Percentiles rank a stretch among this genome's conserved stretches.
Evolutionary conservation across 2,113 vertebrate species (phyloP).

Genomic region (Poecile atricapillus): DNA sequence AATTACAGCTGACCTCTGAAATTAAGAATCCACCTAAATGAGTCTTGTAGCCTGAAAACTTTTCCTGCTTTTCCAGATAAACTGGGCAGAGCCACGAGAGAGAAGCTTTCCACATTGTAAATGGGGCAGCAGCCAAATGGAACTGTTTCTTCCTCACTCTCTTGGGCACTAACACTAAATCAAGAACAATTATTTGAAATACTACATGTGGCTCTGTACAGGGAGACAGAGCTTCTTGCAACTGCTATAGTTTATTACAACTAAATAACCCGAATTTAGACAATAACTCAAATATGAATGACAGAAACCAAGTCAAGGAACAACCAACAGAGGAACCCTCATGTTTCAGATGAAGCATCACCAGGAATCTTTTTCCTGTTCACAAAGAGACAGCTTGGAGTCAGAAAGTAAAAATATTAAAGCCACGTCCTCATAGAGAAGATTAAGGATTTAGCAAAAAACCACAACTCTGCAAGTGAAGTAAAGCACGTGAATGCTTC

Average conservation of each 20-base stretch:
- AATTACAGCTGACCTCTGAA: background rate
- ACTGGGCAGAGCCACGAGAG: background rate
- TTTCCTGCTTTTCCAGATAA: background rate
- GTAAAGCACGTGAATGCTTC: background rate
- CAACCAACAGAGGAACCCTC: background rate
- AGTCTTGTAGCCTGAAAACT: background rate
- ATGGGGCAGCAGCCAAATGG: background rate
- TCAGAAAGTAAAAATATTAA: background rate
- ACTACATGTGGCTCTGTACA: background rate
- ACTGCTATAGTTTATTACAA: background rate
- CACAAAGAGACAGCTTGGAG: background rate
- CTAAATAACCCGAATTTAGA: background rate
- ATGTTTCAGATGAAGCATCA: background rate
- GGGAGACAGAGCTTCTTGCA: background rate
- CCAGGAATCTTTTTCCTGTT: background rate
- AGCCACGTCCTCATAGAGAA: background rate
- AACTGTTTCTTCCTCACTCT: background rate
- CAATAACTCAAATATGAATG: background rate
- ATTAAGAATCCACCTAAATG: background rate
- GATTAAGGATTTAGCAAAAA: background rate
- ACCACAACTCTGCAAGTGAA: background rate
- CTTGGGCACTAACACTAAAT: background rate
- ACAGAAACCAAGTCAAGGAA: background rate
- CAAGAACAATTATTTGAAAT: background rate
- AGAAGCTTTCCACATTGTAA: background rate